Base-by-base conservation (phyloP, 1,140 invertebrate species). In the Drosophila willistoni region DNA sequence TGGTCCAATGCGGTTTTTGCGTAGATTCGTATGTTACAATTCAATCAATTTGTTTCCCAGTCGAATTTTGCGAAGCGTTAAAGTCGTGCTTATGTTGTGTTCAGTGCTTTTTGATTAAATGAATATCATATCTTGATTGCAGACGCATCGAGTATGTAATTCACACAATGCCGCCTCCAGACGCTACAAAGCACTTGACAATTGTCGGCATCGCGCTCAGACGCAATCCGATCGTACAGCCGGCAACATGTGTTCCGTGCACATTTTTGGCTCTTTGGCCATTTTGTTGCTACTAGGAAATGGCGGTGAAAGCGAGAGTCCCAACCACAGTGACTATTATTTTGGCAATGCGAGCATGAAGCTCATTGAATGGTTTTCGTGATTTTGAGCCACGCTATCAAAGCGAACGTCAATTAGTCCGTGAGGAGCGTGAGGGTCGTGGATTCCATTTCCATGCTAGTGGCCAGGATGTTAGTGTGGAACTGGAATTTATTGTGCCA, bases 401-500 rank as follows among this genome's bases (percentile, higher is more conserved):
- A 6, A 70, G 42, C 13, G 36, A 51, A 0, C 13, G 44, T 1
- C 41, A 22, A 1, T 19, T 56, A 9, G 12, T 7, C 10, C 1
- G 19, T n/a, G 17, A 7, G 0, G 55, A 66, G 0, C 90, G 90
- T 3, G 73, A 87, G 39, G 66, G 65, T 6, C 72, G 90, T 19
- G 90, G 90, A 14, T 90, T 91, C 13, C 90, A 91, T 60, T 90
- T 91, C 47, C 77, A 78, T 66, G 80, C 85, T n/a, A 81, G 62
- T 29, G 90, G 70, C 14, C 71, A 77, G 34, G 90, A 91, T 68
- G 73, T 91, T 12, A 83, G 69, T 54, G 78, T 91, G 29, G 90
- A 91, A n/a, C 7, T 91, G 70, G 90, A 91, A 59, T 91, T 91
- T 25, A 90, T 91, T 4, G 68, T 91, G 17, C 90, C 90, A 0